Evolutionary conservation across 64 coral and sea anemone species (phyloP).

Genomic region (Hydrozoanthus tunicans): DNA sequence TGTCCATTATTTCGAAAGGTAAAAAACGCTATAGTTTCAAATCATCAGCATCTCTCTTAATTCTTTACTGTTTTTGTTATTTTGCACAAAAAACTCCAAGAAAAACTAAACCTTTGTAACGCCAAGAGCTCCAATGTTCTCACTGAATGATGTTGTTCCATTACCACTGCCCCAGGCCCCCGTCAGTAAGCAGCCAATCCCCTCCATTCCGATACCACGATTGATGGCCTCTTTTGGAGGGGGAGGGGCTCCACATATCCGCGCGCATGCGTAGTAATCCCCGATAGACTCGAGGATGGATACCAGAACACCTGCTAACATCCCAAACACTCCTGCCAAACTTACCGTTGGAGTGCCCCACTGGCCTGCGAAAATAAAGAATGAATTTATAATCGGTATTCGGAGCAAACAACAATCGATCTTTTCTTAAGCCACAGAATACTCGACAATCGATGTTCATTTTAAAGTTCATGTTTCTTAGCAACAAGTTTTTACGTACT

Average conservation of each 20-base stretch:
- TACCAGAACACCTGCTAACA: conserved; percentile 46
- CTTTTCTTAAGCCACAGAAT: too few species aligned
- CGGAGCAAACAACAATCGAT: too few species aligned
- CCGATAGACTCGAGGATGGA: neutral
- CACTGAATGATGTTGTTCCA: conserved; percentile 56
- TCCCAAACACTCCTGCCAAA: conserved; percentile 56
- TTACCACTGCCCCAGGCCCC: neutral
- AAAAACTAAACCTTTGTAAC: conserved; percentile 28
- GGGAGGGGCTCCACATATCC: conserved; percentile 56
- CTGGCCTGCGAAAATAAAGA: conserved; percentile 3
- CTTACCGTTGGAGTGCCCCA: conserved; percentile 60
- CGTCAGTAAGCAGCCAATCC: conserved; percentile 16
- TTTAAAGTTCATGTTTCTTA: too few species aligned
- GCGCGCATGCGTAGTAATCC: too few species aligned
- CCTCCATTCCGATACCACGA: conserved; percentile 50
- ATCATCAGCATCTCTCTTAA: too few species aligned
- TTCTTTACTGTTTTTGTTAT: too few species aligned
- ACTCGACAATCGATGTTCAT: too few species aligned
- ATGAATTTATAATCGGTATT: too few species aligned
- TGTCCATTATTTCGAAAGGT: too few species aligned
- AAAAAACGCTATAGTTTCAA: too few species aligned
- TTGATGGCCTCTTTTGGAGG: conserved; percentile 52
- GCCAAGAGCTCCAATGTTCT: conserved; percentile 46
- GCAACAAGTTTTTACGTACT: too few species aligned
- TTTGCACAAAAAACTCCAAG: too few species aligned